A percentile compares a stretch with the other conserved stretches of the same genome.
Conservation (phyloP, 2,797 vertebrate species). For the Hybognathus amarus region DNA sequence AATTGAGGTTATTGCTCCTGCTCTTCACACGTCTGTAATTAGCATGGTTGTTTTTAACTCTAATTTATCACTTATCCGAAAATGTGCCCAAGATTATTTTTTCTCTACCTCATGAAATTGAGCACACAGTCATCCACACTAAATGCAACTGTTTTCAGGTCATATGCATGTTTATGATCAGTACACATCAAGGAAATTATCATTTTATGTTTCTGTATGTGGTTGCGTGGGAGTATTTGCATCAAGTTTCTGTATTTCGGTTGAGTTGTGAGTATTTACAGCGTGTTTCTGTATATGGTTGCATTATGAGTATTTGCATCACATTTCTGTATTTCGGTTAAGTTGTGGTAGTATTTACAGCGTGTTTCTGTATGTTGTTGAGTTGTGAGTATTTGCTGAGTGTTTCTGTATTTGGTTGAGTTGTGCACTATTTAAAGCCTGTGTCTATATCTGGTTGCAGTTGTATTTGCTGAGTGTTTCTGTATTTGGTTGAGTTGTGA, state of each 20-base stretch:
- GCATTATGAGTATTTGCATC: not conserved
- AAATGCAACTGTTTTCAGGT: not conserved
- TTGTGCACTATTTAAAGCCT: no score
- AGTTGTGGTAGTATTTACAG: not conserved
- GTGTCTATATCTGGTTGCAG: no score
- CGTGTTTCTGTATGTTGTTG: rapidly evolving
- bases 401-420: not conserved
- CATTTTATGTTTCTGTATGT: not conserved
- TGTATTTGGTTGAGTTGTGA: not conserved
- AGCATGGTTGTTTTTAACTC: constrained; percentile 49
- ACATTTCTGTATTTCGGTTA: no score
- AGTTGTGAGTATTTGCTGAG: rapidly evolving
- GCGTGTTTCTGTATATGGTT: no score
- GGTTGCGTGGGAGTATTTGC: no score
- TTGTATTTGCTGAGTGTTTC: rapidly evolving
- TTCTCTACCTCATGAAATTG: not conserved
- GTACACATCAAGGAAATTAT: not conserved
- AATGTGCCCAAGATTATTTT: not conserved
- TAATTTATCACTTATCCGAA: constrained; percentile 49
- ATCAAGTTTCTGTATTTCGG: no score
- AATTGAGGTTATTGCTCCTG: constrained; percentile 48
- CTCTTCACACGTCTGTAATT: constrained; percentile 57
- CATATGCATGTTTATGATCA: not conserved
- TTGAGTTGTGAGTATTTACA: no score
- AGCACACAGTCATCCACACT: not conserved